Conservation (phyloP, 1,140 invertebrate species). For the Drosophila willistoni region DNA sequence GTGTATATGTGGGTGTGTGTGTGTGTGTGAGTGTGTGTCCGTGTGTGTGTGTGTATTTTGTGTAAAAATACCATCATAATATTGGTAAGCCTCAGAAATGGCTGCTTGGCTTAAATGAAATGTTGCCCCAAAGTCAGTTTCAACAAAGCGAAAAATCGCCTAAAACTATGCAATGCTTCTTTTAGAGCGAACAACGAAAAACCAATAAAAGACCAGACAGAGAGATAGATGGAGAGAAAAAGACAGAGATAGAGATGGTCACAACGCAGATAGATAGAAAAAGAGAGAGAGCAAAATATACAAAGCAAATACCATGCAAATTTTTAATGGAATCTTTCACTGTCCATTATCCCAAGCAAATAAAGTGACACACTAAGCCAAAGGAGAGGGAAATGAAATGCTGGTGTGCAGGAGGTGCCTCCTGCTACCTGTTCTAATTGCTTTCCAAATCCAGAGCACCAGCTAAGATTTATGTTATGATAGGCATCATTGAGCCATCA, state of each 20-base stretch:
- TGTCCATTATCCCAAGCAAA: conserved; percentile 68
- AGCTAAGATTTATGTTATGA: conserved; percentile 73
- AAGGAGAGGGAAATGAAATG: background rate
- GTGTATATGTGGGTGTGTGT: background rate
- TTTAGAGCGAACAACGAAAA: background rate
- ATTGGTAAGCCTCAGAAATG: conserved; percentile 15
- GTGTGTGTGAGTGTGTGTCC: background rate
- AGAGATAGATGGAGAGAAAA: background rate
- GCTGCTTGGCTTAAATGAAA: conserved; percentile 8
- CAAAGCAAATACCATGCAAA: conserved; percentile 52
- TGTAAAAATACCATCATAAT: conserved; percentile 8
- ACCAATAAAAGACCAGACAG: conserved; percentile 1
- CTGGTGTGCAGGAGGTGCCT: background rate
- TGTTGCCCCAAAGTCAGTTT: conserved; percentile 12
- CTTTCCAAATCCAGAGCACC: conserved; percentile 68
- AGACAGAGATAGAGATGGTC: background rate
- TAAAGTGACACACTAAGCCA: conserved; percentile 61
- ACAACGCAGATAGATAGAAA: background rate
- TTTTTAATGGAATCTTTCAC: conserved; percentile 57
- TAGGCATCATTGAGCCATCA: conserved; percentile 73
- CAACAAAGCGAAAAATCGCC: conserved; percentile 10
- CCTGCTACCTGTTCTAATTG: conserved; percentile 60
- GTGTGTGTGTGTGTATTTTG: background rate
- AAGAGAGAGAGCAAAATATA: background rate
- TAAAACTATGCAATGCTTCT: conserved; percentile 20